phyloP scores from a whole-genome alignment of 2,113 vertebrate genomes.

The Hystrix brachyura region DNA sequence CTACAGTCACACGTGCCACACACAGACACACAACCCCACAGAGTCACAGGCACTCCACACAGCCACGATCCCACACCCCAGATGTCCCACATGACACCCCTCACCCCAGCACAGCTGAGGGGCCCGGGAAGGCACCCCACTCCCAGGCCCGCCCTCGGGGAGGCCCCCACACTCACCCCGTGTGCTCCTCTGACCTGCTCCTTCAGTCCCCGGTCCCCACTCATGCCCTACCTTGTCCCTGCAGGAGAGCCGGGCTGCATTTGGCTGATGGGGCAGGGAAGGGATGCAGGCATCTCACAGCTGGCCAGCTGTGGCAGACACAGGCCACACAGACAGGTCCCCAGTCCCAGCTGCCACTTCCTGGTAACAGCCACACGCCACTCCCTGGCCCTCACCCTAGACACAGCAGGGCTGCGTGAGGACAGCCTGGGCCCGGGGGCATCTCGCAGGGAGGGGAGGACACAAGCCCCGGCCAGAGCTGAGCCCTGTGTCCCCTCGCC shows the following conservation, averaged over 20 bases:
- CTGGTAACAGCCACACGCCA: neutral
- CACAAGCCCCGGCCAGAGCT: neutral
- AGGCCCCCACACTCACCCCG: accelerated
- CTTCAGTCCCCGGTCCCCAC: neutral
- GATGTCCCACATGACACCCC: neutral
- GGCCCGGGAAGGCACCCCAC: neutral
- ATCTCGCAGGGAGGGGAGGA: neutral
- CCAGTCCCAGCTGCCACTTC: neutral
- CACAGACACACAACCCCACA: neutral
- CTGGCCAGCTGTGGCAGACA: neutral
- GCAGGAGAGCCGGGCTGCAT: neutral
- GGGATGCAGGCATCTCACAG: neutral
- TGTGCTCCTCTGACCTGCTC: neutral
- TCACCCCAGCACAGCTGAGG: neutral
- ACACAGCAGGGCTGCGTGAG: neutral
- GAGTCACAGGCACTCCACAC: neutral
- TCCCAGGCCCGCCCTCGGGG: neutral
- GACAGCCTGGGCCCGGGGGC: neutral
- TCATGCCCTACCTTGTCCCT: neutral
- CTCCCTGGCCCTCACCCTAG: neutral
- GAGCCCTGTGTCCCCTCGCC: neutral
- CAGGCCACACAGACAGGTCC: accelerated
- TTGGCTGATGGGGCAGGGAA: neutral
- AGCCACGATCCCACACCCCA: neutral
- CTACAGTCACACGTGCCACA: neutral